phyloP scores from a whole-genome alignment of 2,113 vertebrate species.

The Limnothrissa miodon region DNA sequence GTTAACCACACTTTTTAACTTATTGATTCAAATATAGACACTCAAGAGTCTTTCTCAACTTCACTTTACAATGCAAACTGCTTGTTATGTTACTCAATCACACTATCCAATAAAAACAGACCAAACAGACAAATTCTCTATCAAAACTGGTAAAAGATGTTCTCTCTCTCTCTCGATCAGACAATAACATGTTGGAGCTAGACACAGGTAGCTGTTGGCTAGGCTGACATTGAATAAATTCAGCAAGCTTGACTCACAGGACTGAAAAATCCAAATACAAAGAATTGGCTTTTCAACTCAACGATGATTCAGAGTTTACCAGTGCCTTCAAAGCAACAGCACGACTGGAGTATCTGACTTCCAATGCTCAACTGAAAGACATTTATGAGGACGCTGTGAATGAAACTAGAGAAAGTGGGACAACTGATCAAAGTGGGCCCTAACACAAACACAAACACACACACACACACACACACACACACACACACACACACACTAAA shows the following conservation, averaged over 20 bases:
- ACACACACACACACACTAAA: constrained; percentile 9
- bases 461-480: constrained; percentile 6
- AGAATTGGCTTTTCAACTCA: neutral
- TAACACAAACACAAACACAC: neutral
- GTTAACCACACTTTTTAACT: no score
- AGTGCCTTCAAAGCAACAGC: neutral
- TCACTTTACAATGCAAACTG: neutral
- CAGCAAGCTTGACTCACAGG: neutral
- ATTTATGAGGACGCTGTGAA: neutral
- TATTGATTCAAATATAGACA: no score
- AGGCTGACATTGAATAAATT: neutral
- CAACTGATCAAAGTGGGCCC: constrained; percentile 3
- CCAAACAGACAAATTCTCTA: neutral
- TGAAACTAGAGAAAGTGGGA: constrained; percentile 11
- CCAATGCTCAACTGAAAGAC: neutral
- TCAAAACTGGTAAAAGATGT: neutral
- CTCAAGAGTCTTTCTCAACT: neutral
- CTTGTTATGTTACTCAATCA: neutral
- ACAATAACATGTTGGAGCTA: neutral
- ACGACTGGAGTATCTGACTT: neutral
- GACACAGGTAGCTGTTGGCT: neutral
- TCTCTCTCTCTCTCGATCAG: neutral
- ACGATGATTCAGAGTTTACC: neutral
- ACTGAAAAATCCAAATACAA: neutral
- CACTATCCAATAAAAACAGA: neutral